phyloP scores from a whole-genome alignment of 2,888 invertebrate genomes.

The Agrenia bidenticulata region DNA sequence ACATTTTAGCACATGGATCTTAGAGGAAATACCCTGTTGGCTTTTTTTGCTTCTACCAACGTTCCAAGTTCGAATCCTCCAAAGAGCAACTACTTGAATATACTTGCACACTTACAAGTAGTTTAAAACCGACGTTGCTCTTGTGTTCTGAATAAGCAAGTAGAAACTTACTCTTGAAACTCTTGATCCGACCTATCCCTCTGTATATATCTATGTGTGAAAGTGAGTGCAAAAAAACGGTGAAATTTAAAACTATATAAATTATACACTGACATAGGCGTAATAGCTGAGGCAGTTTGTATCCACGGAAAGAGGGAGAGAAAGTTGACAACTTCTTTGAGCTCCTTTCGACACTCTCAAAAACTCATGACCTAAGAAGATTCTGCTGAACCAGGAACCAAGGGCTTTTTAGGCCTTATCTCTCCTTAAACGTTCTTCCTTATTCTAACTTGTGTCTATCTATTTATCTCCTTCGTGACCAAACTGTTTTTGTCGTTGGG shows the following conservation, averaged over 20 bases:
- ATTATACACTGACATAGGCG: no score
- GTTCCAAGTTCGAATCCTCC: no score
- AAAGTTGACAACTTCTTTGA: conserved; percentile 25
- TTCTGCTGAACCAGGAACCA: no score
- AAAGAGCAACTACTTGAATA: no score
- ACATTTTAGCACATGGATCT: no score
- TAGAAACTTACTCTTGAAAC: background rate
- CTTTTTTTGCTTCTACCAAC: no score
- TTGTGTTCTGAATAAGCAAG: conserved; percentile 31
- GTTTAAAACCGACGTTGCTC: conserved; percentile 31
- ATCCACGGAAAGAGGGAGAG: conserved; percentile 1
- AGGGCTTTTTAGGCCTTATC: conserved; percentile 4
- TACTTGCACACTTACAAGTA: background rate
- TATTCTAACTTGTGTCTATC: conserved; percentile 16
- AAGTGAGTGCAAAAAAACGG: no score
- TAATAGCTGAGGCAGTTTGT: background rate
- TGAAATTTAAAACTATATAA: no score
- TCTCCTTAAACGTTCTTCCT: conserved; percentile 2
- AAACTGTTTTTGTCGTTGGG: conserved; percentile 1
- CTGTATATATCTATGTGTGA: no score
- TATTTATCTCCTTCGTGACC: conserved; percentile 13
- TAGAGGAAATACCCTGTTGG: no score
- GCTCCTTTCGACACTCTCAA: conserved; percentile 3
- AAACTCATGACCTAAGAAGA: background rate
- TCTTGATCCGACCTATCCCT: no score